These are phyloP conservation scores for Lemur catta DNA, from an alignment of 2,797 vertebrate genomes.

Conservation along the genomic window DNA sequence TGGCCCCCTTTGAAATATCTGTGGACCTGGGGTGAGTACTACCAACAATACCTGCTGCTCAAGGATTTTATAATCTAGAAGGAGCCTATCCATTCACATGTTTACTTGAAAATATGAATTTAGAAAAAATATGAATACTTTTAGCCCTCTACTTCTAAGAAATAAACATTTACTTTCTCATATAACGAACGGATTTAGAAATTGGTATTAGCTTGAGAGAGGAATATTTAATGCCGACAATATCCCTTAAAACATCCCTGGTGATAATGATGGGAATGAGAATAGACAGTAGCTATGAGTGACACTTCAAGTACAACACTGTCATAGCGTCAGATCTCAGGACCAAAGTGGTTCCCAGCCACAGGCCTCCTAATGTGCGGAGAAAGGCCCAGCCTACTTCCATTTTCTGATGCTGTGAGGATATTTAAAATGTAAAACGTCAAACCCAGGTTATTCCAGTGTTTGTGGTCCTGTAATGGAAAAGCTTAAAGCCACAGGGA, in stretches of 20 bases:
- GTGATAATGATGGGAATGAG: not conserved
- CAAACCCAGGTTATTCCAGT: not conserved
- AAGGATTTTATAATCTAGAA: not conserved
- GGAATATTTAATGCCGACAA: not conserved
- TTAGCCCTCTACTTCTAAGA: not conserved
- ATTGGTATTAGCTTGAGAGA: not conserved
- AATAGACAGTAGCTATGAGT: not conserved
- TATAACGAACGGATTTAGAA: not conserved
- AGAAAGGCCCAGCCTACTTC: not conserved
- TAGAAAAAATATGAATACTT: not conserved
- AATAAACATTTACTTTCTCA: not conserved
- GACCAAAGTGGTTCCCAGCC: not conserved
- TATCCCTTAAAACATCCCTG: not conserved
- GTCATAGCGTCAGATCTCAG: not conserved
- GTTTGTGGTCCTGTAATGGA: not conserved
- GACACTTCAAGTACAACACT: not conserved
- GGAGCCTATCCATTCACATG: too few relatives aligned
- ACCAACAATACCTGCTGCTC: not conserved
- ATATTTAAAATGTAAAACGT: not conserved
- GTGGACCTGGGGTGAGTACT: not conserved
- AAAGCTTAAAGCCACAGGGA: not conserved
- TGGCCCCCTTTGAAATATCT: not conserved
- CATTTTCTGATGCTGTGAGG: not conserved
- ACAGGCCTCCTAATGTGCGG: not conserved
- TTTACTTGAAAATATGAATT: not conserved